These are phyloP conservation scores for Caradrina kadenii DNA, from an alignment of 2,888 invertebrate species.

Conservation along the genomic window DNA sequence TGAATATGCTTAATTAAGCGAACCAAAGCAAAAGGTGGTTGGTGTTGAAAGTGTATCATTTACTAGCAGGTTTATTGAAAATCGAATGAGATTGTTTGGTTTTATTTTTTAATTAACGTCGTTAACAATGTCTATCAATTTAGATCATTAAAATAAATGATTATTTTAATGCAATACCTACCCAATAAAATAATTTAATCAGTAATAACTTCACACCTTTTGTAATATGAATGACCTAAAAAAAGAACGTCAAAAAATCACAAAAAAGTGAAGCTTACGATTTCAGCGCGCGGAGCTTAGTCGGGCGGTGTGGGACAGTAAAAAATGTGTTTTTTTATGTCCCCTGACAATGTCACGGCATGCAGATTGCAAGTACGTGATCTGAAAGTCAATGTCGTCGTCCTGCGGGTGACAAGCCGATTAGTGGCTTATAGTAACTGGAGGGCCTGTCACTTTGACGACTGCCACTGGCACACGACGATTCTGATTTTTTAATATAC, in stretches of 20 bases:
- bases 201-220: background rate
- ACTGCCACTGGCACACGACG: slow-evolving; percentile 47
- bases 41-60: background rate
- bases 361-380: slow-evolving; percentile 88
- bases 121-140: background rate
- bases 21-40: slow-evolving; percentile 3
- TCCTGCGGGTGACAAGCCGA: slow-evolving; percentile 85
- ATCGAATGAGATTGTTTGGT: background rate
- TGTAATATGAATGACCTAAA: background rate
- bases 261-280: slow-evolving; percentile 30
- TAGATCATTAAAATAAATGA: background rate
- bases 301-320: slow-evolving; percentile 57
- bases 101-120: background rate
- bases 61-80: background rate
- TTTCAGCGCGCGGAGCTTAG: slow-evolving; percentile 47
- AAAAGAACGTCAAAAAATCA: background rate
- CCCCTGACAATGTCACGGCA: slow-evolving; percentile 75
- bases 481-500: slow-evolving; percentile 58
- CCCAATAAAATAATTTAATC: background rate
- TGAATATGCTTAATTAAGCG: slow-evolving; percentile 28
- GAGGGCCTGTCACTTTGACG: slow-evolving; percentile 66
- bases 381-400: slow-evolving; percentile 81
- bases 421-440: slow-evolving; percentile 77
- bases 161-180: background rate
- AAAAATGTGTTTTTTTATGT: slow-evolving; percentile 76